Evolutionary conservation across 2,888 invertebrate genomes (phyloP).

Genomic region (Imbricaverruca yamaguchii): DNA sequence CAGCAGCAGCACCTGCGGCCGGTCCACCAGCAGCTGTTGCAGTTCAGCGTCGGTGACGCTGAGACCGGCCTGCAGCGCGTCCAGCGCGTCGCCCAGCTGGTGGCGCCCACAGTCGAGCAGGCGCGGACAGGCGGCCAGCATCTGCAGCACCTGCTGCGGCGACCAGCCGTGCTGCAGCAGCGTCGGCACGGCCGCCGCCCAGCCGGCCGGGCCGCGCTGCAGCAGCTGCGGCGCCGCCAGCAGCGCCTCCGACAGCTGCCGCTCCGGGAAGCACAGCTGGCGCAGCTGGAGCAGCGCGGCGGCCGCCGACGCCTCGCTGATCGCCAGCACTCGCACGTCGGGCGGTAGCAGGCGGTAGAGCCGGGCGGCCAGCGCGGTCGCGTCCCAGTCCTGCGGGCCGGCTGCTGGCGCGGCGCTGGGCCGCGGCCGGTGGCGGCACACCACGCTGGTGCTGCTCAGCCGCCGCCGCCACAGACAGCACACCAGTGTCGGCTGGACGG

Average conservation of each 20-base stretch:
- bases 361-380: neutral
- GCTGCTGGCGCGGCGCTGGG: neutral
- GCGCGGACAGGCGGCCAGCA: neutral
- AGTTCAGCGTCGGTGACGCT: neutral
- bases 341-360: neutral
- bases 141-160: neutral
- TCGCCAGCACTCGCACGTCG: neutral
- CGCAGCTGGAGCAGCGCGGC: neutral
- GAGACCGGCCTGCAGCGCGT: neutral
- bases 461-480: neutral
- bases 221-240: neutral
- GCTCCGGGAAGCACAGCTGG: neutral
- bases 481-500: no score
- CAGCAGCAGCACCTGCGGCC: slow-evolving; percentile 14
- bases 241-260: neutral
- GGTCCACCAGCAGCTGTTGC: neutral
- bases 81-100: neutral
- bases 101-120: neutral
- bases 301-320: slow-evolving; percentile 6
- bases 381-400: neutral
- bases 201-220: slow-evolving; percentile 6
- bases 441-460: neutral
- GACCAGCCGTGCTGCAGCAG: neutral
- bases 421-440: neutral
- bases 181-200: neutral